These are phyloP conservation scores for Drosophila auraria DNA, from an alignment of 1,140 invertebrate genomes.

Conservation along the genomic window DNA sequence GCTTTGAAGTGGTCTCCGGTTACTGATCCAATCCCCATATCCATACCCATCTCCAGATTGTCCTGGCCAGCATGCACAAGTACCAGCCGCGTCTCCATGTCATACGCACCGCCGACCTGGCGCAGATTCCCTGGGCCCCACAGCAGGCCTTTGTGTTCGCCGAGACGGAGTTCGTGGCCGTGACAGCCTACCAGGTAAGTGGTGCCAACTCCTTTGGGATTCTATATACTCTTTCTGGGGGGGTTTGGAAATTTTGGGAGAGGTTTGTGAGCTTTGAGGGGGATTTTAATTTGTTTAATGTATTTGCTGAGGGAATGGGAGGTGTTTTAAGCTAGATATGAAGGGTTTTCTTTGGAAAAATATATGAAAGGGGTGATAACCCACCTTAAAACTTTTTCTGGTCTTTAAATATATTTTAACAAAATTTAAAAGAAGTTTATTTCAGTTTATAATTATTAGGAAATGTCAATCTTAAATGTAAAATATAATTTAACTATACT, in stretches of 20 bases:
- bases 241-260: neutral
- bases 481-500: no score
- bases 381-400: no score
- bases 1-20: slow-evolving; percentile 23
- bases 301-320: neutral
- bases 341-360: neutral
- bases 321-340: neutral
- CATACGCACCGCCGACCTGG: slow-evolving; percentile 89
- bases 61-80: slow-evolving; percentile 97
- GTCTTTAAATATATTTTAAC: no score
- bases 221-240: neutral
- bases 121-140: slow-evolving; percentile 88
- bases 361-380: neutral
- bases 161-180: slow-evolving; percentile 95
- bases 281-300: neutral
- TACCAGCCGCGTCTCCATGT: slow-evolving; percentile 94
- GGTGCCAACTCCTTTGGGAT: slow-evolving; percentile 7
- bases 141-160: slow-evolving; percentile 90
- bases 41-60: slow-evolving; percentile 86
- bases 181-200: slow-evolving; percentile 95
- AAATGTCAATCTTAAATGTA: no score
- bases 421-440: no score
- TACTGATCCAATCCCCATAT: neutral
- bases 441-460: no score
- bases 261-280: neutral